Base-by-base conservation (phyloP, 2,888 invertebrate species). In the Sphecodes monilicornis region DNA sequence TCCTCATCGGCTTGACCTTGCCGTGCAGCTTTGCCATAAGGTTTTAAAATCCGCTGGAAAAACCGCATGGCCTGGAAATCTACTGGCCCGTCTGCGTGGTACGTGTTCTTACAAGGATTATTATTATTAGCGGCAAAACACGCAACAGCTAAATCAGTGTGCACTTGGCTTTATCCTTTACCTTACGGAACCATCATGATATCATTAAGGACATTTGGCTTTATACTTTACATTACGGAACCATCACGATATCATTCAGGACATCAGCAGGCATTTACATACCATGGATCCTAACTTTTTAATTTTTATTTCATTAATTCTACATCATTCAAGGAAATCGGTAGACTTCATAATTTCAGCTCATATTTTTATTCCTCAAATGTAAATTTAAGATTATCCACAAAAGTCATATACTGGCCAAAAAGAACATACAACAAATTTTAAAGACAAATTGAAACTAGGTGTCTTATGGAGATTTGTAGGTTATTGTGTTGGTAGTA, bases 1-100 rank as follows among this genome's bases (percentile, higher is more conserved):
- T 60, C 57, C 57, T 60, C 57, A 26, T 57, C 57, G 57, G 29
- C 57, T 16, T 26, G 57, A 29, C 57, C 57, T 60, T 60, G 57
- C 16, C 26, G 26, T 1, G 26, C 26, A 29, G 26, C 57, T 26
- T 60, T 16, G 57, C 57, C 57, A 11, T 29, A 16, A 13, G 57
- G 26, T 5, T 60, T 60, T 29, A 11, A 29, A 60, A 60, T 26
- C 29, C 26, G 26, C 57, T 29, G 26, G 57, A 29, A 57, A 57
- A 57, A 57, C 57, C 57, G 57, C 5, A 26, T 13, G 57, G 26
- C 13, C 26, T 13, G 57, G 26, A 16, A 29, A 60, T 29, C 26
- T 16, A 26, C 57, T 16, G 50, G 46, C 1, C 50, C 8, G 22
- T 50, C 50, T 50, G 22, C 22, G 8, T 2, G 57, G 57, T 60